Evolutionary conservation across 2,888 invertebrate genomes (phyloP), one percentile per base, ranked within the genome.

Genomic region (Cylindroiulus punctatus): DNA sequence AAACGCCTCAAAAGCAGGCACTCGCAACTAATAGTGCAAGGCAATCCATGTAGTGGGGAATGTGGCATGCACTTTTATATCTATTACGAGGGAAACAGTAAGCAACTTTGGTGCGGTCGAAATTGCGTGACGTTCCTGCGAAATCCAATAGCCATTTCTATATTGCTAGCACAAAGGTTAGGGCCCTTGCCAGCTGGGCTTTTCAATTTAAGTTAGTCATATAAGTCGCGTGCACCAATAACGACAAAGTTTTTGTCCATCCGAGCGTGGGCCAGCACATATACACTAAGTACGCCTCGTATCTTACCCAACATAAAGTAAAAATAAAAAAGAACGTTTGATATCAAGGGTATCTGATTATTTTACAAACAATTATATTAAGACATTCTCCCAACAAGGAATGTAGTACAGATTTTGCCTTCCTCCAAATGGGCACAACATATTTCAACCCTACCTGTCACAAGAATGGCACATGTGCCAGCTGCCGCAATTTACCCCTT

Each of bases 161-260:
- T 65, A 65, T 65, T 65, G 57, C 82, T 14, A 82, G 40, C 30
- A 82, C 82, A 82, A 82, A 12, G n/a, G 82, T 32, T 14, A 36
- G 22, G 14, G 30, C 82, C 14, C 14, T 14, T 40, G n/a, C 82
- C 82, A 82, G 40, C 36, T 82, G 82, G 82, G 82, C n/a, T 82
- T 22, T 30, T 30, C 82, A 82, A 82, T 40, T 82, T 40, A 36
- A 82, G n/a, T n/a, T 82, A 82, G 36, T 32, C 82, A 12, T 82
- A 32, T 82, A 82, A 8, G 40, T 82, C 82, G 32, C 40, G 14
- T 40, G 82, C 7, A 40, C 82, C 82, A 82, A 82, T 82, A 32
- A 82, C 82, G 30, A 81, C 19, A 19, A 14, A 4, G 32, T 36
- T 82, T 82, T 82, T 82, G 36, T 82, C 40, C 32, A 22, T 36